Percentiles rank a stretch among this genome's conserved stretches.
phyloP scores from a whole-genome alignment of 2,797 vertebrate genomes.

The Mormyrops boulengeri region DNA sequence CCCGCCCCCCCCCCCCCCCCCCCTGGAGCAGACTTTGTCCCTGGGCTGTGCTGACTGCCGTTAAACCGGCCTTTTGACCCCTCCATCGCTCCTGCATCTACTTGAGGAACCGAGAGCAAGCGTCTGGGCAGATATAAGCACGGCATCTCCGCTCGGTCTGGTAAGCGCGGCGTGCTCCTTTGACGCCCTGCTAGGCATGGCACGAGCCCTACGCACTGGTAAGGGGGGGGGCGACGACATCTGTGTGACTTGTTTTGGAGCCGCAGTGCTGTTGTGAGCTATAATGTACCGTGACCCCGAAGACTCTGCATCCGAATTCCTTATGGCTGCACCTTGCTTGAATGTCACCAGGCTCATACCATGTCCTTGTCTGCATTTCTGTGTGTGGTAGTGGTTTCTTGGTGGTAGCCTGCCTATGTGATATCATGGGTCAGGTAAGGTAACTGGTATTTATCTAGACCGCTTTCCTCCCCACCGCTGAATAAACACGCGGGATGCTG shows the following conservation, averaged over 20 bases:
- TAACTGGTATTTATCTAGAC: background rate
- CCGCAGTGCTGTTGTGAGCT: background rate
- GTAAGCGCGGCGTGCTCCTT: background rate
- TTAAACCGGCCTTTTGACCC: slow-evolving; percentile 7
- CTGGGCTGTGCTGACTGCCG: background rate
- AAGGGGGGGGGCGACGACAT: background rate
- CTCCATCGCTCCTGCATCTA: background rate
- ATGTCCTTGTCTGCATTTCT: background rate
- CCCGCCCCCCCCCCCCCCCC: too few species aligned
- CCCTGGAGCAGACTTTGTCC: slow-evolving; percentile 5
- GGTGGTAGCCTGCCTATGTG: background rate
- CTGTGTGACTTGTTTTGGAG: background rate
- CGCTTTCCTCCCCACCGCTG: background rate
- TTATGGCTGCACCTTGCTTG: background rate
- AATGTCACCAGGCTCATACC: background rate
- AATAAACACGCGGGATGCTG: background rate
- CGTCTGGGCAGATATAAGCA: background rate
- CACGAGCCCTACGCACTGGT: background rate
- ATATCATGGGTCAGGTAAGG: background rate
- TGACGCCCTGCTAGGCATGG: background rate
- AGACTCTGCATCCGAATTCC: background rate
- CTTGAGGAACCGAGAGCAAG: background rate
- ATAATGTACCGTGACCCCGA: background rate
- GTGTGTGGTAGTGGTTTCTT: background rate
- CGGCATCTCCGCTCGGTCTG: background rate